phyloP scores from a whole-genome alignment of 1,140 invertebrate species.

The Drosophila tani region DNA sequence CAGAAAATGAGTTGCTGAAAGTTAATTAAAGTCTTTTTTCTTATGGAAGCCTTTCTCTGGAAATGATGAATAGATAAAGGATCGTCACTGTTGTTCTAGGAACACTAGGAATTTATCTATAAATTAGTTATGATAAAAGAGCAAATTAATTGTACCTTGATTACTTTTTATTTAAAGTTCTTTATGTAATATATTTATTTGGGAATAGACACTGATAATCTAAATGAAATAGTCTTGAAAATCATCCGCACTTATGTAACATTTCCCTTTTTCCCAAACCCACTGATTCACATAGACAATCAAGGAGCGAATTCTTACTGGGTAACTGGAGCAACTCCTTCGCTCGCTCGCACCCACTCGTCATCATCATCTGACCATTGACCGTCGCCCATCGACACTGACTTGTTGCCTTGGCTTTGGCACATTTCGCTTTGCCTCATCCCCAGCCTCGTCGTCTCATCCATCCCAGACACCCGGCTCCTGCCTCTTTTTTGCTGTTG shows the following conservation, averaged over 20 bases:
- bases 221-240: background rate
- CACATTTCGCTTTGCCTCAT: constrained; percentile 16
- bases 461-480: background rate
- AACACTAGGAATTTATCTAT: too few relatives aligned
- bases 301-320: constrained; percentile 13
- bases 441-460: background rate
- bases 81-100: background rate
- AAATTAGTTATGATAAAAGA: too few relatives aligned
- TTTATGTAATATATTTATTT: too few relatives aligned
- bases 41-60: background rate
- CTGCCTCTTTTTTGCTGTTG: too few relatives aligned
- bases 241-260: too few relatives aligned
- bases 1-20: constrained; percentile 10
- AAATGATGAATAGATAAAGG: background rate
- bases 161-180: too few relatives aligned
- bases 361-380: constrained; percentile 23
- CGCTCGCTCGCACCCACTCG: constrained; percentile 6
- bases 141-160: background rate
- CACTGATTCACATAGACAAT: background rate
- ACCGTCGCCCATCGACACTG: constrained; percentile 17
- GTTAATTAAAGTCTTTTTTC: constrained; percentile 31
- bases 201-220: too few relatives aligned
- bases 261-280: background rate
- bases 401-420: constrained; percentile 46
- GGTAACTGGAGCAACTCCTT: constrained; percentile 39